phyloP scores from a whole-genome alignment of 2,797 vertebrate species.

The Melanotaenia pygmaea region DNA sequence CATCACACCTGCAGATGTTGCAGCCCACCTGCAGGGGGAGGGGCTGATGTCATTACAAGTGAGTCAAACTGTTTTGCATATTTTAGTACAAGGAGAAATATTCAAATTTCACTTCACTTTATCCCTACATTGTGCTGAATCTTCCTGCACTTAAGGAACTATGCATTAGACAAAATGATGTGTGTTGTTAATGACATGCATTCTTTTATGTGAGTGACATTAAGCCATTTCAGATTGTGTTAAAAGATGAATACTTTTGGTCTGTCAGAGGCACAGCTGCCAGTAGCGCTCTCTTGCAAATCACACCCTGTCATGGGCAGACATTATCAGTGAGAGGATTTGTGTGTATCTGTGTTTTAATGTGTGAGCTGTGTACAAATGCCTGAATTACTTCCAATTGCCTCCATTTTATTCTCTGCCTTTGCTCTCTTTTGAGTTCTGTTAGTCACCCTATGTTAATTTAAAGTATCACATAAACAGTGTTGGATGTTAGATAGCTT shows the following conservation, averaged over 20 bases:
- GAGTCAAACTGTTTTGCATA: constrained; percentile 17
- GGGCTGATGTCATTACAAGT: constrained; percentile 95
- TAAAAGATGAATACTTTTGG: constrained; percentile 24
- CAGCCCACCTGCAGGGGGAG: constrained; percentile 91
- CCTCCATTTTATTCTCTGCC: constrained; percentile 49
- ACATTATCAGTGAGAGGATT: constrained; percentile 39
- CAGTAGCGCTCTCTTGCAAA: constrained; percentile 48
- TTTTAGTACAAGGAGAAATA: neutral
- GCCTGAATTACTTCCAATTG: constrained; percentile 50
- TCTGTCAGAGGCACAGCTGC: constrained; percentile 46
- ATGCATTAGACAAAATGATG: neutral
- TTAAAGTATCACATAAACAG: constrained; percentile 33
- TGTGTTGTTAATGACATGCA: neutral
- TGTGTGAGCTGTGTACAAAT: constrained; percentile 41
- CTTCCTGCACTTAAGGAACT: neutral
- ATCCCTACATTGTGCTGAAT: neutral
- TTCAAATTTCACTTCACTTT: neutral
- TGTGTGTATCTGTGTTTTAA: constrained; percentile 36
- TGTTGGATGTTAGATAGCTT: constrained; percentile 43
- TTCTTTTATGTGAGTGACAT: constrained; percentile 9
- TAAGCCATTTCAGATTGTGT: constrained; percentile 25
- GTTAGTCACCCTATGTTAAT: constrained; percentile 5
- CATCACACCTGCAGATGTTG: constrained; percentile 88
- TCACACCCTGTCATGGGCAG: constrained; percentile 53
- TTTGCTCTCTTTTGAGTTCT: constrained; percentile 35